These are phyloP conservation scores for Rhingia campestris DNA, from an alignment of 2,888 invertebrate species.

Conservation along the genomic window DNA sequence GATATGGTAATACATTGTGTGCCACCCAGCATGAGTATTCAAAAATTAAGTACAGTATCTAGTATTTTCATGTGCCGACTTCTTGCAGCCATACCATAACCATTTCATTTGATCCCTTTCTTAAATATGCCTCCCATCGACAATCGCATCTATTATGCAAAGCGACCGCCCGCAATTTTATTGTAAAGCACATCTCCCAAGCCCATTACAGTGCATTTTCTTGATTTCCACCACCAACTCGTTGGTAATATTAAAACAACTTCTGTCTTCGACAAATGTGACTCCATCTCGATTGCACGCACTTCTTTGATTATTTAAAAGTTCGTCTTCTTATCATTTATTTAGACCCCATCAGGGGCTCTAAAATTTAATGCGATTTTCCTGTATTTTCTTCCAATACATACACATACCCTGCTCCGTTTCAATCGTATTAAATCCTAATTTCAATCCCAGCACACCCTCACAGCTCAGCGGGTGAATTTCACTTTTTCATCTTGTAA, in stretches of 20 bases:
- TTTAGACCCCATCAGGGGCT: conserved; percentile 1
- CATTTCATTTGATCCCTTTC: no score
- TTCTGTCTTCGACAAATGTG: background rate
- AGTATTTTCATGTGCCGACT: no score
- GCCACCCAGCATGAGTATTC: no score
- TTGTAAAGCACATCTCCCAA: background rate
- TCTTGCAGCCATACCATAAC: no score
- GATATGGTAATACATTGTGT: no score
- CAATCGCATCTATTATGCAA: no score
- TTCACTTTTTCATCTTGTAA: conserved; percentile 46
- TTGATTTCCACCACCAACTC: background rate
- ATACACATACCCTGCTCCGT: conserved; percentile 20
- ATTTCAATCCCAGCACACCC: conserved; percentile 4
- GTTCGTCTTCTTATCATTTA: conserved; percentile 12
- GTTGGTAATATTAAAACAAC: background rate
- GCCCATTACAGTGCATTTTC: conserved; percentile 5
- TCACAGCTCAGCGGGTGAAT: conserved; percentile 8
- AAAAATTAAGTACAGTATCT: no score
- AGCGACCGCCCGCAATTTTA: no score
- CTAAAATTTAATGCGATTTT: conserved; percentile 44
- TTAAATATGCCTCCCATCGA: no score
- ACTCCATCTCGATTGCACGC: conserved; percentile 4
- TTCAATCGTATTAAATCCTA: conserved; percentile 48
- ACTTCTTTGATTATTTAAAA: conserved; percentile 33
- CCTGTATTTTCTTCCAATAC: background rate